Conservation (phyloP, 2,888 invertebrate species). For the Melinaea menophilus region DNA sequence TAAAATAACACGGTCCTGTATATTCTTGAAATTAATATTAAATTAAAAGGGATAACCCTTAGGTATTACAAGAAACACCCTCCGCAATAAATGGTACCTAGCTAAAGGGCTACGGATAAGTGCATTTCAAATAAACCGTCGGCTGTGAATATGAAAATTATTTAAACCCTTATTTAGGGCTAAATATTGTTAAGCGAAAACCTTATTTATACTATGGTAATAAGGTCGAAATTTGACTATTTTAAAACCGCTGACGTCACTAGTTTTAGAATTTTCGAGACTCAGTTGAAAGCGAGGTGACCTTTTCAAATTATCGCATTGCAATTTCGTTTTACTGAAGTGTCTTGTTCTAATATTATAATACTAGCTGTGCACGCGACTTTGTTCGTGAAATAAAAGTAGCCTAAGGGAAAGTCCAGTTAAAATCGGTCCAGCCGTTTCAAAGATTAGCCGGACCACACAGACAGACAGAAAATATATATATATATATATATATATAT, state of each 20-base stretch:
- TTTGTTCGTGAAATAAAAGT: no score
- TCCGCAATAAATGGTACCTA: constrained; percentile 1
- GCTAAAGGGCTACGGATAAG: constrained; percentile 5
- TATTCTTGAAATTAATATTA: not conserved
- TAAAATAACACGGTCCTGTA: not conserved
- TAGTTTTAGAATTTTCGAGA: constrained; percentile 24
- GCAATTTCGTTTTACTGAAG: not conserved
- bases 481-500: no score
- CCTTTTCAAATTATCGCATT: constrained; percentile 24
- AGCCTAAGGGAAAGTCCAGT: no score
- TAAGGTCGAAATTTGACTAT: constrained; percentile 1
- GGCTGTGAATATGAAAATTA: constrained; percentile 34
- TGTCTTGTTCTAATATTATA: no score
- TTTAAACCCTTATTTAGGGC: constrained; percentile 8
- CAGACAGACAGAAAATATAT: no score
- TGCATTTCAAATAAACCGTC: constrained; percentile 25
- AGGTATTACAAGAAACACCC: constrained; percentile 2
- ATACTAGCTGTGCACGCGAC: no score
- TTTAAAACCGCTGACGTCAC: constrained; percentile 1
- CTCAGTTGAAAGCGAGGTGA: constrained; percentile 19
- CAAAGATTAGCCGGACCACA: no score
- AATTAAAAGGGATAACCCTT: not conserved
- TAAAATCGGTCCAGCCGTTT: no score
- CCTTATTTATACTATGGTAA: not conserved
- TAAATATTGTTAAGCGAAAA: constrained; percentile 10